These are phyloP conservation scores for Itoplectis maculator DNA, from an alignment of 2,888 invertebrate species.

Conservation along the genomic window DNA sequence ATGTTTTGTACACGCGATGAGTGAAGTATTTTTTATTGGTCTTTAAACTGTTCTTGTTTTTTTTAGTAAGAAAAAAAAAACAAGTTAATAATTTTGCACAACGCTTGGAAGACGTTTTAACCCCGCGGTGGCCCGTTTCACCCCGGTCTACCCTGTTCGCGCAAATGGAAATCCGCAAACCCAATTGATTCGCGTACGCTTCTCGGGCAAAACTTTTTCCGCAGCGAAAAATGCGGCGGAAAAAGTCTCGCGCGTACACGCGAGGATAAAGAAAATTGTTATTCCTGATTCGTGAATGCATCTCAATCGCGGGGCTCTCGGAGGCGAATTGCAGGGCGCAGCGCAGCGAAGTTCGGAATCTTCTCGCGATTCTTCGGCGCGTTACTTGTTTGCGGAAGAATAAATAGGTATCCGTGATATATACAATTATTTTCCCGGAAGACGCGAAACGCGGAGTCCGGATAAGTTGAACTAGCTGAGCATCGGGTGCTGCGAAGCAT, in stretches of 20 bases:
- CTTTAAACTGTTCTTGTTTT: too few species aligned
- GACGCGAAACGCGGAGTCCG: background rate
- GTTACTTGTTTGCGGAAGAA: conserved; percentile 7
- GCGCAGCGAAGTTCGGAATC: background rate
- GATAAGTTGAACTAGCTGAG: conserved; percentile 15
- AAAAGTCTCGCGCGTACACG: background rate
- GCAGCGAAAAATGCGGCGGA: too few species aligned
- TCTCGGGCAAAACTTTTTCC: too few species aligned
- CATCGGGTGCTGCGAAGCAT: background rate
- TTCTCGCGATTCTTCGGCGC: background rate
- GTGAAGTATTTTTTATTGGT: too few species aligned
- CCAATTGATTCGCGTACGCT: too few species aligned
- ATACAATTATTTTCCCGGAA: conserved; percentile 5
- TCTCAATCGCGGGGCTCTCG: background rate
- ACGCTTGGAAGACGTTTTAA: too few species aligned
- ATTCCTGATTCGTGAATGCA: background rate
- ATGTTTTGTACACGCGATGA: too few species aligned
- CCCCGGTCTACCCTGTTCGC: too few species aligned
- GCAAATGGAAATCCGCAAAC: too few species aligned
- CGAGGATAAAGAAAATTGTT: background rate
- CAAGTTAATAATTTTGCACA: too few species aligned
- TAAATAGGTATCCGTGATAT: background rate
- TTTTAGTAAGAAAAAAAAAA: too few species aligned
- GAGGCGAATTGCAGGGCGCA: background rate
- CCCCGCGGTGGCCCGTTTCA: too few species aligned